Evolutionary conservation across 1,140 invertebrate genomes (phyloP).

Genomic region (Drosophila biarmipes): DNA sequence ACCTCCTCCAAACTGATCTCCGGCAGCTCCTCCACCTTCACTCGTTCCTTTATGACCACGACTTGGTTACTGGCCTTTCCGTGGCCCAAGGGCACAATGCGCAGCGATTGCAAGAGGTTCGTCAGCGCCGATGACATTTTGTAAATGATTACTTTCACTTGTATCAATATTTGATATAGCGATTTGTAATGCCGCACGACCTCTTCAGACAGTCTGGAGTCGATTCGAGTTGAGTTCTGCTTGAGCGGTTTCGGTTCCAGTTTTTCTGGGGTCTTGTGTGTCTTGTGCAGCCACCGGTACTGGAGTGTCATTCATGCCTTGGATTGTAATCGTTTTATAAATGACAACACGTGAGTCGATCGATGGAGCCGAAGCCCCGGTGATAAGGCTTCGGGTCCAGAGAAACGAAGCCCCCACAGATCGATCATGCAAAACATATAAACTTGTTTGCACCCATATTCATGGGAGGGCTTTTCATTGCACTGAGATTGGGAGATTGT

Average conservation of each 20-base stretch:
- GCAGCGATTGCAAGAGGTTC: conserved; percentile 68
- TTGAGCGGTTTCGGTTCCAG: conserved; percentile 34
- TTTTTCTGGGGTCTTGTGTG: conserved; percentile 40
- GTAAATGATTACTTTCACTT: conserved; percentile 64
- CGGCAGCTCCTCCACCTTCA: conserved; percentile 45
- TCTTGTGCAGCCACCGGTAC: conserved; percentile 38
- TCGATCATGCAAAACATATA: not conserved
- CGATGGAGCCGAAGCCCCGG: conserved; percentile 8
- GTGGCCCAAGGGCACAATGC: conserved; percentile 57
- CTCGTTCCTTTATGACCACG: conserved; percentile 43
- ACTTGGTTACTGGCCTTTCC: conserved; percentile 44
- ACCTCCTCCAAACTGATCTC: conserved; percentile 87
- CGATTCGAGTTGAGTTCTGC: conserved; percentile 43
- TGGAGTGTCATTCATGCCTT: conserved; percentile 61
- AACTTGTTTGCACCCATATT: conserved; percentile 31
- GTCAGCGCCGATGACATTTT: conserved; percentile 70
- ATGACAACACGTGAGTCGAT: conserved; percentile 67
- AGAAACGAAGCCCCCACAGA: conserved; percentile 11
- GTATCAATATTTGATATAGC: conserved; percentile 19
- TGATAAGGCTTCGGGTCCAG: conserved; percentile 51
- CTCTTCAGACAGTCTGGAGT: conserved; percentile 32
- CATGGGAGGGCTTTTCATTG: conserved; percentile 26
- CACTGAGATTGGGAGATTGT: conserved; percentile 13
- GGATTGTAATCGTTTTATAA: conserved; percentile 73
- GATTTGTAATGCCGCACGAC: conserved; percentile 30